Base-by-base conservation (phyloP, 2,797 vertebrate species). In the Lagothrix lagotricha region DNA sequence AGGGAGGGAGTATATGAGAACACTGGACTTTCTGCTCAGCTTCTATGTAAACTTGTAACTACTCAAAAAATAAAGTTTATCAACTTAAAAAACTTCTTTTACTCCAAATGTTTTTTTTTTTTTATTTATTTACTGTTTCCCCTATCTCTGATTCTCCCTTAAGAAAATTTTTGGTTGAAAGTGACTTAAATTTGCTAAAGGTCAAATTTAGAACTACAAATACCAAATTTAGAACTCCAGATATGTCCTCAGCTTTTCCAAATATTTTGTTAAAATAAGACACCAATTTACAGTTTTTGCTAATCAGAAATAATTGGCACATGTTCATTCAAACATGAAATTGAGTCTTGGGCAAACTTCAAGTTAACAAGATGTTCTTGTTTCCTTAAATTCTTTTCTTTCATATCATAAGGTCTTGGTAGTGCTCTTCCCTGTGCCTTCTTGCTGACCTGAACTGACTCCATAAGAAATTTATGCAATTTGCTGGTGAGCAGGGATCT, bases 91-190 rank as follows among this genome's bases (percentile, higher is more conserved):
- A 24, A 52, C 2, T 46, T 22, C 4, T 96, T 91, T 96, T 72
- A 52, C 8, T 9, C 24, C 5, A 26, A 86, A 10, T 72, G 61
- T n/a, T n/a, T 39, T 87, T 86, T 70, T 88, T 58, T 9, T 15
- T 87, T 86, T 70, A 86, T 58, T 9, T 17, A 5, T 30, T 48
- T 26, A 22, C 6, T 84, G 50, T 70, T 28, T 82, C 4, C 30
- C 12, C 33, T 85, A 44, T 52, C 57, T 94, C 52, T 83, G 52
- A 64, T 26, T 76, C 26, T 94, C 6, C 28, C 5, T 70, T 88
- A 28, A 79, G 44, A 30, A 96, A 94, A 96, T 26, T 91, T 92
- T 24, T 14, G 86, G 50, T 95, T 96, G 54, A 94, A 89, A 94
- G 33, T 58, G 41, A 64, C n/a, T 88, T 90, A 36, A 57, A 72